A percentile compares a stretch with the other conserved stretches of the same genome.
Conservation (phyloP, 2,888 invertebrate genomes). For the Metellina segmentata region DNA sequence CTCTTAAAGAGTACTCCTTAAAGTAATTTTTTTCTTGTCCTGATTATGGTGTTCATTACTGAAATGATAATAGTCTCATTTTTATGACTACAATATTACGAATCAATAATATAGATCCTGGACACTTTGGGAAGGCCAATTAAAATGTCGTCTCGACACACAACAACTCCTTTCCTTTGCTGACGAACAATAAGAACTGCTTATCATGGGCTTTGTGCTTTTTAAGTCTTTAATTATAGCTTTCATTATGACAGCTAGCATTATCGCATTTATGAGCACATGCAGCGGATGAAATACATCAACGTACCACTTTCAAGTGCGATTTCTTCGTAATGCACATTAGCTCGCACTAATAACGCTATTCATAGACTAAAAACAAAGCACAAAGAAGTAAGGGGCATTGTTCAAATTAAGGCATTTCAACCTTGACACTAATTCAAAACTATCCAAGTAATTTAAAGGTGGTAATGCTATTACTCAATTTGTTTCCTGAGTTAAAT, state of each 20-base stretch:
- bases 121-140: too few species aligned
- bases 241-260: neutral
- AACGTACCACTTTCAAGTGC: constrained; percentile 2
- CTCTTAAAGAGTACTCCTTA: too few species aligned
- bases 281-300: constrained; percentile 19
- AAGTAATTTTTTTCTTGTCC: too few species aligned
- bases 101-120: too few species aligned
- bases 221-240: constrained; percentile 27
- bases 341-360: constrained; percentile 27
- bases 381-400: constrained; percentile 5
- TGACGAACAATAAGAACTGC: constrained; percentile 20
- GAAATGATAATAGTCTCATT: too few species aligned
- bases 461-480: constrained; percentile 14
- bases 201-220: constrained; percentile 25
- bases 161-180: neutral
- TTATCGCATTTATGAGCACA: constrained; percentile 16
- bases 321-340: constrained; percentile 30
- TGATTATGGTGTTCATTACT: too few species aligned
- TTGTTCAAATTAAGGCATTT: neutral
- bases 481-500: neutral
- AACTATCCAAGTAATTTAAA: neutral
- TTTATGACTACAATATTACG: too few species aligned
- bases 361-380: constrained; percentile 41
- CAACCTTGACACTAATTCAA: constrained; percentile 36
- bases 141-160: neutral